Conservation (phyloP, 2,797 vertebrate genomes). For the Tauraco hartlaubi region DNA sequence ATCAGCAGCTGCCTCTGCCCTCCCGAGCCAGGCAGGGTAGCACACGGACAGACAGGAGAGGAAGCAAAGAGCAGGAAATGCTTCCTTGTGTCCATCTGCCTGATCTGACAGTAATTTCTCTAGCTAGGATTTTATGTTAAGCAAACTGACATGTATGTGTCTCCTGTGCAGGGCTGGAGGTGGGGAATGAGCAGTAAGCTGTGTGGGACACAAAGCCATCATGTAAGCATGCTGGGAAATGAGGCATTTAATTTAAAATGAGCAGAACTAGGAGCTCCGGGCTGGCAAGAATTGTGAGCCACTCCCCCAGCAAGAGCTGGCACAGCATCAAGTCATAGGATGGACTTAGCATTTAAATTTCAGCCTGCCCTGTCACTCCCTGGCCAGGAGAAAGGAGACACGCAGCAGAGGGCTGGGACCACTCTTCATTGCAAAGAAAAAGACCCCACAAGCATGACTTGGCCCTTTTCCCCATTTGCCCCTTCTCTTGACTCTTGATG, state of each 20-base stretch:
- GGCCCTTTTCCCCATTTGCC: not conserved
- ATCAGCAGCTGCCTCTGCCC: conserved; percentile 33
- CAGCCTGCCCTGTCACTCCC: not conserved
- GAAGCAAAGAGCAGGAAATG: not conserved
- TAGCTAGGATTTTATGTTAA: not conserved
- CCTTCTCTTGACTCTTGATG: not conserved
- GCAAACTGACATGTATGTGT: not conserved
- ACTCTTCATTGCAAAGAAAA: not conserved
- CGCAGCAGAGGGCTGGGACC: not conserved
- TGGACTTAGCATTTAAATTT: not conserved
- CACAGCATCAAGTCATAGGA: not conserved
- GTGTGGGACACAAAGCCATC: not conserved
- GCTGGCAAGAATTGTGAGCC: not conserved
- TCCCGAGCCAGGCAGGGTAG: not conserved
- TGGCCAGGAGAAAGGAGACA: not conserved
- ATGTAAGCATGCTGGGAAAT: not conserved
- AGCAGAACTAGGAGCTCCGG: not conserved
- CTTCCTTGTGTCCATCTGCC: not conserved
- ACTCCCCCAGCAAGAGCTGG: not conserved
- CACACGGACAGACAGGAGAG: not conserved
- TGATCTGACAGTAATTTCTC: not conserved
- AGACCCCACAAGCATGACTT: not conserved
- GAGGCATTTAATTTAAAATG: conserved; percentile 38
- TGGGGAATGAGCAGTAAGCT: not conserved
- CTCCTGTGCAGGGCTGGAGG: not conserved